Evolutionary conservation across 2,797 vertebrate genomes (phyloP), one percentile per base, ranked within the genome.

Genomic region (Coracias cyanogaster): DNA sequence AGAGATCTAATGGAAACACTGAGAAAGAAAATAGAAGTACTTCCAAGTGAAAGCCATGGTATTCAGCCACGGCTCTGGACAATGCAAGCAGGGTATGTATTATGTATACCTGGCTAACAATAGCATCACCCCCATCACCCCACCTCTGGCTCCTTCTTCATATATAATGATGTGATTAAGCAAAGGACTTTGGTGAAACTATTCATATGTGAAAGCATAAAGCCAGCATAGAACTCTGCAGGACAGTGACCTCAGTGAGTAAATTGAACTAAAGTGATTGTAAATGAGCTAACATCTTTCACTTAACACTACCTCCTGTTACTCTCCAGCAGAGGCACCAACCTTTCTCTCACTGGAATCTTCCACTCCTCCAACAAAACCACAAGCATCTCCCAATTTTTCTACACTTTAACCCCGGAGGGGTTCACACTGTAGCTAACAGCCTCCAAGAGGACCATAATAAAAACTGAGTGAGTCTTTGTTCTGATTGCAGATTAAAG

Each of bases 361-460:
- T 97, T 96, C 95, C 93, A 95, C 94, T 94, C 95, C 93, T 95
- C 93, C 9, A 16, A 87, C 90, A 95, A 95, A 96, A 96, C 95
- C 93, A 96, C 94, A 97, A 94, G 74, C 93, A 90, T 94, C 96
- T 96, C 94, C 96, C 96, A 96, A 94, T 96, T 96, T 96, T 96
- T 95, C 94, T 96, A 93, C 96, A 95, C 96, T 95, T 95, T 95
- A 97, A 94, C 96, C 94, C 88, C 67, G 1, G 62, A 95, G 88
- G 91, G 83, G 88, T 89, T 96, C 90, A 82, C 93, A 87, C 92
- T 48, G 74, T 82, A 94, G 81, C 95, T 89, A 96, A 94, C 86
- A 89, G 79, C 46, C 74, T 95, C 88, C 24, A 48, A 93, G 81
- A 96, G 86, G 83, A 93, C 54, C 2, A 3, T 77, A 95, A 94